Percentiles rank a stretch among this genome's conserved stretches.
These are phyloP conservation scores for Acanthiza pusilla DNA, from an alignment of 2,797 vertebrate genomes.

Conservation along the genomic window DNA sequence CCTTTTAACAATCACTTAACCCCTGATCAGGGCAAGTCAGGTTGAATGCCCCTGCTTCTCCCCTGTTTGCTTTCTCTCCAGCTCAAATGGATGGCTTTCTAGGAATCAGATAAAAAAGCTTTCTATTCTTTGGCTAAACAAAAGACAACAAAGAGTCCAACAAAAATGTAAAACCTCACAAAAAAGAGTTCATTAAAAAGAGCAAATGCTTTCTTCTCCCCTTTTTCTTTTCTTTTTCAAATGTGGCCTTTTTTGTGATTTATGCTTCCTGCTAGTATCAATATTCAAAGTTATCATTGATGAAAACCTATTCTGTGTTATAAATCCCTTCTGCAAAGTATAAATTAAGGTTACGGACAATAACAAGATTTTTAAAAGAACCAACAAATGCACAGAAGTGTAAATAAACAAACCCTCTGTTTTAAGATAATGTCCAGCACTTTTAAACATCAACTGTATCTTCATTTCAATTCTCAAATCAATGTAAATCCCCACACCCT, in stretches of 20 bases:
- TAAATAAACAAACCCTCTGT: neutral
- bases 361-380: neutral
- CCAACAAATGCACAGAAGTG: fast-evolving
- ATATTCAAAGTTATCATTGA: neutral
- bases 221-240: neutral
- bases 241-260: neutral
- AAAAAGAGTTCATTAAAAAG: neutral
- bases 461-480: neutral
- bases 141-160: neutral
- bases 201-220: fast-evolving
- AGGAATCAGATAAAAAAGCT: neutral
- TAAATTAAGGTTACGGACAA: neutral
- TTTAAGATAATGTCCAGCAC: neutral
- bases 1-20: neutral
- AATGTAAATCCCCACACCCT: neutral
- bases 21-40: neutral
- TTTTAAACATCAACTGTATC: neutral
- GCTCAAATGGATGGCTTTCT: neutral
- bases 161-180: neutral
- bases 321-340: neutral
- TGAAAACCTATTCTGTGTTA: neutral
- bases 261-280: neutral
- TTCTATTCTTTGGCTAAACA: neutral
- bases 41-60: neutral
- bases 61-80: neutral